Percentiles rank a stretch among this genome's conserved stretches.
Evolutionary conservation across 2,888 invertebrate species (phyloP).

Genomic region (Volucella zonaria): DNA sequence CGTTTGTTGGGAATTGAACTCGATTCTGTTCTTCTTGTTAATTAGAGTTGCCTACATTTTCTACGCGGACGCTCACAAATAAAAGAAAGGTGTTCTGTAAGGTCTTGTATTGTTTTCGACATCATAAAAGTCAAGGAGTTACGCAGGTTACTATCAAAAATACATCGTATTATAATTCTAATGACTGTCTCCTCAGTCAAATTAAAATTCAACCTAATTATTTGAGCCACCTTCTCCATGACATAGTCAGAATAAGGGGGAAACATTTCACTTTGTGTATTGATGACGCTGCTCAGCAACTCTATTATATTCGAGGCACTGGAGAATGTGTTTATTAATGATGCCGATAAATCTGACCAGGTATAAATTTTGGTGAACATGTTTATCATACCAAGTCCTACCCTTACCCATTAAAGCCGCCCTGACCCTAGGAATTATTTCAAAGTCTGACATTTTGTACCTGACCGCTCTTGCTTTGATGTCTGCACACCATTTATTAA

Average conservation of each 20-base stretch:
- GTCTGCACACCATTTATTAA: no score
- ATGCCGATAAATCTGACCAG: neutral
- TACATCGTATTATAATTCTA: constrained; percentile 32
- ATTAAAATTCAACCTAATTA: constrained; percentile 28
- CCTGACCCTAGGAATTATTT: no score
- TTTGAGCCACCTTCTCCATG: constrained; percentile 27
- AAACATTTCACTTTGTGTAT: constrained; percentile 18
- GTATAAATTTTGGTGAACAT: no score
- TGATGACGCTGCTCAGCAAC: constrained; percentile 2
- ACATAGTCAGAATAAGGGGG: constrained; percentile 24
- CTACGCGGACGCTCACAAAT: constrained; percentile 17
- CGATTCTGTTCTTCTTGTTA: neutral
- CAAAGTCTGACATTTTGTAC: no score
- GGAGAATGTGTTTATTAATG: constrained; percentile 15
- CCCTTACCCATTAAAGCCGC: no score
- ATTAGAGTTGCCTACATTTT: neutral
- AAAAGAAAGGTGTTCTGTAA: constrained; percentile 26
- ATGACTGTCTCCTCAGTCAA: constrained; percentile 18
- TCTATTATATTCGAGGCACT: constrained; percentile 15
- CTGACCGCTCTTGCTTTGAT: no score
- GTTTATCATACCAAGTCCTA: no score
- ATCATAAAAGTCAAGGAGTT: constrained; percentile 37
- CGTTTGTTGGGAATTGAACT: constrained; percentile 8
- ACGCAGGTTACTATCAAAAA: constrained; percentile 15
- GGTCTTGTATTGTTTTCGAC: constrained; percentile 31